Evolutionary conservation across 2,797 vertebrate genomes (phyloP).

Genomic region (Columba guinea): DNA sequence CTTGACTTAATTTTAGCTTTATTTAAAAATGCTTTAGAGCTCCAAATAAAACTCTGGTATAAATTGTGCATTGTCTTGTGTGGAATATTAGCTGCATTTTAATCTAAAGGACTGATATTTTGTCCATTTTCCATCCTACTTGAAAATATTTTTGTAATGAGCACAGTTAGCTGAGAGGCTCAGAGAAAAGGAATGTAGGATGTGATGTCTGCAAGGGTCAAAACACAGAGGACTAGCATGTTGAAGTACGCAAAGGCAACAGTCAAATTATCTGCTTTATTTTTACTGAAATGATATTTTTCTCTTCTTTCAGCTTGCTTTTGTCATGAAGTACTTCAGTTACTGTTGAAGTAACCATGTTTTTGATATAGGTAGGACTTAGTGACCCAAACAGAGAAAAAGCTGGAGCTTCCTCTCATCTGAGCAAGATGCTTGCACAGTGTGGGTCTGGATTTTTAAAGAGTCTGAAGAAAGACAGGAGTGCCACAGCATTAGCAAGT

Average conservation of each 20-base stretch:
- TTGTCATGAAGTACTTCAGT: not conserved
- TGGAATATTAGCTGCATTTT: not conserved
- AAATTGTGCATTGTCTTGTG: not conserved
- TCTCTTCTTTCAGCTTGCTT: not conserved
- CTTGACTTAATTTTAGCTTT: not conserved
- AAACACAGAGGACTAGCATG: not conserved
- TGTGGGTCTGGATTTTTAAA: not conserved
- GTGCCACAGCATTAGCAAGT: not conserved
- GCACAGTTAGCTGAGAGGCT: not conserved
- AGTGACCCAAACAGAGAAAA: not conserved
- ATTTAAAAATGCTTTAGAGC: not conserved
- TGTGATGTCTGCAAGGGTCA: not conserved
- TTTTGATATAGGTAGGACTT: not conserved
- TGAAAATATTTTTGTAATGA: not conserved
- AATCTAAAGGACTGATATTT: not conserved
- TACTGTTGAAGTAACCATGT: not conserved
- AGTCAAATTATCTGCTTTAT: not conserved
- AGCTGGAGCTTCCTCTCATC: not conserved
- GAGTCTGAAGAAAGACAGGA: not conserved
- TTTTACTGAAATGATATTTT: not conserved
- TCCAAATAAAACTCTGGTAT: not conserved
- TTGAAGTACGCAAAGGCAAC: not conserved
- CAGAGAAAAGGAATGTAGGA: not conserved
- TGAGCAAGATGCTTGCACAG: not conserved
- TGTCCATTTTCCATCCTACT: not conserved